Evolutionary conservation across 2,888 invertebrate genomes (phyloP).

Genomic region (Macrophya alboannulata): DNA sequence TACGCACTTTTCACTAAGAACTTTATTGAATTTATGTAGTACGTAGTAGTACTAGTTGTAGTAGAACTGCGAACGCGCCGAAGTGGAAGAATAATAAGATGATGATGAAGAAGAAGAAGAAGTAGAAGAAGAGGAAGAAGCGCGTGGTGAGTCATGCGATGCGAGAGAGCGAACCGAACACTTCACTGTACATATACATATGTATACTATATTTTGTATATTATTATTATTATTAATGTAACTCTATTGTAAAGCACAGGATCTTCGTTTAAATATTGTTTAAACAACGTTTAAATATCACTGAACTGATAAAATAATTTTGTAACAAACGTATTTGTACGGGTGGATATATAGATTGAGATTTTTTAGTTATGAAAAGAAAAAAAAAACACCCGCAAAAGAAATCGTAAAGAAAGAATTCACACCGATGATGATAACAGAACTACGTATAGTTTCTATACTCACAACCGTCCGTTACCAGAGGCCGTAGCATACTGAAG

Average conservation of each 20-base stretch:
- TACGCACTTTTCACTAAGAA: background rate
- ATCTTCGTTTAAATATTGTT: background rate
- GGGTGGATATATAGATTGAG: background rate
- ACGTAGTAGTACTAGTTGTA: too few species aligned
- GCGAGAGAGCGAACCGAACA: constrained; percentile 13
- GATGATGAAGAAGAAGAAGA: background rate
- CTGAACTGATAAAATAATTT: background rate
- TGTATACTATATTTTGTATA: background rate
- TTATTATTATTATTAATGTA: background rate
- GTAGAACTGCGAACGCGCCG: background rate
- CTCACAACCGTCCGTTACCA: constrained; percentile 66
- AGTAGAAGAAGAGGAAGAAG: constrained; percentile 25
- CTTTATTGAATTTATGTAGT: background rate
- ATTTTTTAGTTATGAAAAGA: too few species aligned
- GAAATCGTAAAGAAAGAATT: too few species aligned
- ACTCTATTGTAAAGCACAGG: background rate
- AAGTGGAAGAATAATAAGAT: background rate
- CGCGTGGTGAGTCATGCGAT: constrained; percentile 41
- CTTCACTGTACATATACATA: constrained; percentile 3
- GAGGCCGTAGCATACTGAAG: constrained; percentile 72
- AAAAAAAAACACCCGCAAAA: background rate
- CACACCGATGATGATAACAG: background rate
- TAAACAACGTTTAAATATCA: background rate
- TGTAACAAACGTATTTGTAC: background rate
- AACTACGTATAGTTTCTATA: background rate